Evolutionary conservation across 2,797 vertebrate genomes (phyloP).

Genomic region (Helostoma temminkii): DNA sequence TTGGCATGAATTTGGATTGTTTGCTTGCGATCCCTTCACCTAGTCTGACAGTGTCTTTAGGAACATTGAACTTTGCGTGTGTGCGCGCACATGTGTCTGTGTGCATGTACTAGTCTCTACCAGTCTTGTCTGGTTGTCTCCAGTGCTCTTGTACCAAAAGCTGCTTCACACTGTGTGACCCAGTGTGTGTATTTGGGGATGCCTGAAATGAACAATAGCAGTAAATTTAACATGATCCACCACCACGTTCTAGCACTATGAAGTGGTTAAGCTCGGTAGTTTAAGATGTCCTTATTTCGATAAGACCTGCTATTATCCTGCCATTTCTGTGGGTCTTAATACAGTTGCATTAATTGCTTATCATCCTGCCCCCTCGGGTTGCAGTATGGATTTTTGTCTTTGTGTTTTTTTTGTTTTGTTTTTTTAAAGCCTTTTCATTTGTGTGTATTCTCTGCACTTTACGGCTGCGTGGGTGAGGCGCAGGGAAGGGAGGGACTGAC

Average conservation of each 20-base stretch:
- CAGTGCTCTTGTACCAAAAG: constrained; percentile 80
- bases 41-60: constrained; percentile 32
- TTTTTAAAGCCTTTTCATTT: constrained; percentile 61
- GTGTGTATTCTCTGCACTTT: constrained; percentile 88
- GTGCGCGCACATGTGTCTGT: constrained; percentile 4
- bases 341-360: constrained; percentile 57
- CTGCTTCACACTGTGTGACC: constrained; percentile 76
- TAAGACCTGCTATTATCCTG: constrained; percentile 69
- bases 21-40: constrained; percentile 28
- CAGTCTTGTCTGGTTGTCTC: constrained; percentile 50
- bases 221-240: constrained; percentile 44
- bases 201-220: constrained; percentile 53
- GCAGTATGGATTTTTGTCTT: constrained; percentile 64
- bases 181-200: constrained; percentile 47
- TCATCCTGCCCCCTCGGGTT: constrained; percentile 38
- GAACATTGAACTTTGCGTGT: constrained; percentile 18
- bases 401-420: constrained; percentile 25
- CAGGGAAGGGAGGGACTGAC: constrained; percentile 75
- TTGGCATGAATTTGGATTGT: constrained; percentile 20
- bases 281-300: constrained; percentile 29
- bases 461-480: constrained; percentile 84
- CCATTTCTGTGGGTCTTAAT: constrained; percentile 68
- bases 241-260: constrained; percentile 37
- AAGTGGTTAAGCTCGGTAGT: constrained; percentile 57
- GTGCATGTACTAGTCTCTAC: constrained; percentile 35